Evolutionary conservation across 2,888 invertebrate species (phyloP).

Genomic region (Rhagium mordax): DNA sequence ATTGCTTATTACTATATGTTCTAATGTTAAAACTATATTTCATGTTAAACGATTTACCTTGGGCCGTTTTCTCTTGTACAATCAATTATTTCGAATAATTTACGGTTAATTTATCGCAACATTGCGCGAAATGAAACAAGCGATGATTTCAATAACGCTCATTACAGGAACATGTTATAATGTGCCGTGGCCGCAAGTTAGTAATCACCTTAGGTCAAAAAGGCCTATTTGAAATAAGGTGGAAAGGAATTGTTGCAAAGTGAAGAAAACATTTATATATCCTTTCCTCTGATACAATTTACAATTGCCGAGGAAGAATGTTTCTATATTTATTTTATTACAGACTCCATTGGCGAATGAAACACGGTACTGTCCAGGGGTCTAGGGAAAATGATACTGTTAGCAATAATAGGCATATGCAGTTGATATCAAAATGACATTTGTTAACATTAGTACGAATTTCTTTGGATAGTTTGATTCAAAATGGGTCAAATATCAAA

Average conservation of each 20-base stretch:
- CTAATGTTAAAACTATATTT: conserved; percentile 40
- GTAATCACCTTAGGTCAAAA: neutral
- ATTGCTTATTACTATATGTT: conserved; percentile 42
- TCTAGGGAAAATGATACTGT: no score
- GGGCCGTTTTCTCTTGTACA: conserved; percentile 34
- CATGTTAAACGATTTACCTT: conserved; percentile 36
- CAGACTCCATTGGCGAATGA: no score
- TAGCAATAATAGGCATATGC: no score
- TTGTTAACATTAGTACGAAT: no score
- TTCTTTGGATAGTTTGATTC: no score
- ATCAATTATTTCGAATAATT: conserved; percentile 34
- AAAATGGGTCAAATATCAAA: no score
- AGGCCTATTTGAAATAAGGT: neutral
- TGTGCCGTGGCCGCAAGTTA: neutral
- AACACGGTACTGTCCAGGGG: no score
- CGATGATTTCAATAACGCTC: conserved; percentile 8
- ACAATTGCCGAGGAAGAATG: no score
- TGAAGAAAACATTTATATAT: no score
- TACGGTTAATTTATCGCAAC: conserved; percentile 19
- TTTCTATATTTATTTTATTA: no score
- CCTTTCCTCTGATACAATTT: no score
- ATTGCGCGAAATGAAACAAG: conserved; percentile 3
- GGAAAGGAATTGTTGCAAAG: neutral
- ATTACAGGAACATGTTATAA: neutral
- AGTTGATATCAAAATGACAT: no score